Evolutionary conservation across 92 coral and sea anemone species (phyloP).

Genomic region (Epizoanthus illoricatus): DNA sequence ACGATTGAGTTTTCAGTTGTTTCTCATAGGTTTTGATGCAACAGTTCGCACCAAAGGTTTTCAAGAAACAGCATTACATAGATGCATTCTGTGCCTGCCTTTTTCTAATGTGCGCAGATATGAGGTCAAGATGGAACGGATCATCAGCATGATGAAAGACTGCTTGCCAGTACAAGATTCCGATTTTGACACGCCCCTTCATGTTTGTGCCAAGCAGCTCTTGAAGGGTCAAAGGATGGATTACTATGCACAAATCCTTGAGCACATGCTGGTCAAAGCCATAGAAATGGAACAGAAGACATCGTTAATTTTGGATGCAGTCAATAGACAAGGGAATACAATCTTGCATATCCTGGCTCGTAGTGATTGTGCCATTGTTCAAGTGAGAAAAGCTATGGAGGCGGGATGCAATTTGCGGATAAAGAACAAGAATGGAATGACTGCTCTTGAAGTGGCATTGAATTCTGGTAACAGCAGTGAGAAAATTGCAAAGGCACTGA

Average conservation of each 20-base stretch:
- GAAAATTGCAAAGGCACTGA: slow-evolving; percentile 48
- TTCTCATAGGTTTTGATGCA: slow-evolving; percentile 60
- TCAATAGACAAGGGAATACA: slow-evolving; percentile 65
- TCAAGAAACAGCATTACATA: slow-evolving; percentile 76
- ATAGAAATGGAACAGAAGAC: slow-evolving; percentile 49
- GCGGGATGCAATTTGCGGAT: slow-evolving; percentile 62
- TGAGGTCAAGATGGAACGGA: slow-evolving; percentile 39
- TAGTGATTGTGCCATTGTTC: slow-evolving; percentile 54
- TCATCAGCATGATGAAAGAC: slow-evolving; percentile 53
- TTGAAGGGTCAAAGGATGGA: slow-evolving; percentile 46
- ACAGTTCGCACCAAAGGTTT: slow-evolving; percentile 63
- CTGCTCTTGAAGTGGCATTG: slow-evolving; percentile 64
- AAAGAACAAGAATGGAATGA: slow-evolving; percentile 53
- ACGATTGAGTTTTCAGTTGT: no score
- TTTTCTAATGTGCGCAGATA: slow-evolving; percentile 15
- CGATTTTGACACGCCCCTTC: slow-evolving; percentile 74
- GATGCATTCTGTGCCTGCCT: slow-evolving; percentile 66
- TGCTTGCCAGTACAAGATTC: slow-evolving; percentile 68
- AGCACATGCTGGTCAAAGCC: slow-evolving; percentile 56
- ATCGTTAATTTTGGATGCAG: slow-evolving; percentile 48
- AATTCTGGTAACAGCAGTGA: slow-evolving; percentile 41
- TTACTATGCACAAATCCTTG: slow-evolving; percentile 52
- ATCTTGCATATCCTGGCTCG: slow-evolving; percentile 68
- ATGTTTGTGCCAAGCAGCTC: slow-evolving; percentile 67
- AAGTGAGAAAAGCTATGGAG: slow-evolving; percentile 50